Evolutionary conservation across 1,140 invertebrate genomes (phyloP), one percentile per base, ranked within the genome.

Genomic region (Drosophila kohkoa): DNA sequence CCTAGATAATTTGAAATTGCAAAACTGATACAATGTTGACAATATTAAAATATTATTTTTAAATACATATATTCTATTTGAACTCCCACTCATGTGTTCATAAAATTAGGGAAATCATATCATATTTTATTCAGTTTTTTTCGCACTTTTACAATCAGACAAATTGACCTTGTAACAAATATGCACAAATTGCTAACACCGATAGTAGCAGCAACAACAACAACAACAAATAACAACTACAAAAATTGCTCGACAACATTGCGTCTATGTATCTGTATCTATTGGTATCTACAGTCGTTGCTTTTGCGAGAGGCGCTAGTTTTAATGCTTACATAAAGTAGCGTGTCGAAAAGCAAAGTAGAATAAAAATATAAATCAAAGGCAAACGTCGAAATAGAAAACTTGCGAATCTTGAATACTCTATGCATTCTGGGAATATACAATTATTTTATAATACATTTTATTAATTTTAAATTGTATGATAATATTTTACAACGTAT

Each of bases 261-360:
- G 52, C 67, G 11, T 54, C 57, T 69, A 49, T 75, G 20, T 60
- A 63, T 76, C 70, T 79, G 7, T 49, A 68, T 45, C 11, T 64
- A 5, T 20, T 45, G 57, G 15, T 66, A 59, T 75, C 58, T 64
- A 54, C 15, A 57, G 65, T 7, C 16, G 20, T 55, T 41, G 57
- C 52, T 59, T 75, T 75, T 75, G 79, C 66, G 68, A 58, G 74
- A 82, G 79, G 79, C 82, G 73, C 80, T 80, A 80, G 73, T 88
- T 75, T 75, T 75, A 82, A 87, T 88, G 83, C 83, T 88, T 88
- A 88, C 83, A 88, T 87, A 88, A 82, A 88, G 77, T 87, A 86
- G 83, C 83, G 83, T 88, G 81, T 79, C 68, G 81, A 85, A 85
- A 80, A 77, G 67, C 65, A 77, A 65, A 69, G 54, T 45, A 75